Evolutionary conservation across 53 echinoderm and acorn worm species (phyloP).

Genomic region (Holothuria scabra): DNA sequence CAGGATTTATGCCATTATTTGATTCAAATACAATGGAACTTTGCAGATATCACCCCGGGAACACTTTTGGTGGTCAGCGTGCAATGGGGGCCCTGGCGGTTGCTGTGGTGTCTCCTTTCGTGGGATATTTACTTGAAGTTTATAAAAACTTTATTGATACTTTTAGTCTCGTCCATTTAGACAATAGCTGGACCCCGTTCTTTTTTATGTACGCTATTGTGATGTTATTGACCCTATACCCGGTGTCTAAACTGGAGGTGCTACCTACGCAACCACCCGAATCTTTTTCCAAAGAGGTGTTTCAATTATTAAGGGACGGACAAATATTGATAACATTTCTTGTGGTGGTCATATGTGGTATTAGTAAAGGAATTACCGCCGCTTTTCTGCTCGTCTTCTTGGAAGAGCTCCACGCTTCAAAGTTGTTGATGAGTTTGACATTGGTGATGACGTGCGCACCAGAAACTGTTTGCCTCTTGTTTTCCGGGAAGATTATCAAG

Average conservation of each 20-base stretch:
- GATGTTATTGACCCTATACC: neutral
- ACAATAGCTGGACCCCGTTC: neutral
- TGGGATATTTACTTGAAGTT: neutral
- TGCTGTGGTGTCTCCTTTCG: neutral
- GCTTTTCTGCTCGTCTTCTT: conserved; percentile 83
- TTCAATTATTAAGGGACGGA: conserved; percentile 45
- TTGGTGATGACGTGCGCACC: conserved; percentile 73
- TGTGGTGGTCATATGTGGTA: conserved; percentile 38
- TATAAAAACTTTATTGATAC: neutral
- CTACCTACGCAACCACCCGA: conserved; percentile 17
- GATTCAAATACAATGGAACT: conserved; percentile 17
- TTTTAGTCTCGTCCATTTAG: neutral
- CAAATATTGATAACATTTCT: conserved; percentile 56
- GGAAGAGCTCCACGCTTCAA: conserved; percentile 67
- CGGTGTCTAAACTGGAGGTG: conserved; percentile 4
- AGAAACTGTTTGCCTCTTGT: conserved; percentile 79
- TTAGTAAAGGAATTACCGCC: conserved; percentile 69
- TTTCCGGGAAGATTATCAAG: conserved; percentile 73
- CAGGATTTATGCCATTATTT: conserved; percentile 1
- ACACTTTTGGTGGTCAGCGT: conserved; percentile 15
- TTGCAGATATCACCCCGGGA: neutral
- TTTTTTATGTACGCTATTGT: neutral
- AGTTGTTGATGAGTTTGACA: conserved; percentile 84
- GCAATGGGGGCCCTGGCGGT: conserved; percentile 16
- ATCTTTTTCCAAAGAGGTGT: conserved; percentile 56